phyloP scores from a whole-genome alignment of 2,888 invertebrate species.

The Macropis europaea region DNA sequence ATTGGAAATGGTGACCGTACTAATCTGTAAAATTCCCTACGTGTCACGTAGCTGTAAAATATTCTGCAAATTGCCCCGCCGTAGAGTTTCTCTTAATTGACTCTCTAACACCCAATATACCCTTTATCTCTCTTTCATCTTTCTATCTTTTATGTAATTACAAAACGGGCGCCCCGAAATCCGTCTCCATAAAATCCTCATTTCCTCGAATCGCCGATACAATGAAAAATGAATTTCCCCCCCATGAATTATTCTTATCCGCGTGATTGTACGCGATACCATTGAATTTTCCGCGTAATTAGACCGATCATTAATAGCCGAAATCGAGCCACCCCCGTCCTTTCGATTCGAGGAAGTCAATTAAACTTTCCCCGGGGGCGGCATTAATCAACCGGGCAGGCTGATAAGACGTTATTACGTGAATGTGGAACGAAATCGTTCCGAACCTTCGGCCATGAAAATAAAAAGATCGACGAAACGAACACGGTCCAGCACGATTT shows the following conservation, averaged over 20 bases:
- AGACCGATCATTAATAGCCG: slow-evolving; percentile 18
- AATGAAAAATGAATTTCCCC: neutral
- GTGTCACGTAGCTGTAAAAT: too few relatives aligned
- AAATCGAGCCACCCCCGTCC: slow-evolving; percentile 17
- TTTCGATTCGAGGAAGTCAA: slow-evolving; percentile 12
- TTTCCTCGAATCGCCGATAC: neutral
- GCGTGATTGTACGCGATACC: neutral
- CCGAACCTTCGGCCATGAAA: neutral
- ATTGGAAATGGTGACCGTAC: too few relatives aligned
- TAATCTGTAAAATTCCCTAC: too few relatives aligned
- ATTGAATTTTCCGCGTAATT: slow-evolving; percentile 38
- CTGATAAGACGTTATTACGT: slow-evolving; percentile 11
- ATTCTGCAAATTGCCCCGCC: too few relatives aligned
- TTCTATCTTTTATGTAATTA: too few relatives aligned
- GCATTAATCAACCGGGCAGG: slow-evolving; percentile 12
- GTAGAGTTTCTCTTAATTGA: too few relatives aligned
- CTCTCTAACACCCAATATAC: too few relatives aligned
- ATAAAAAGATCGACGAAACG: neutral
- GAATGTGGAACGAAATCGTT: slow-evolving; percentile 6
- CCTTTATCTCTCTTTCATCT: too few relatives aligned
- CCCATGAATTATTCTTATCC: slow-evolving; percentile 12
- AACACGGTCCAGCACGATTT: slow-evolving; percentile 12
- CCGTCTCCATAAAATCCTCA: neutral
- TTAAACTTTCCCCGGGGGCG: slow-evolving; percentile 24
- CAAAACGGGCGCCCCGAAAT: neutral